These are phyloP conservation scores for Palloptera scutellata DNA, from an alignment of 2,888 invertebrate genomes.

Conservation along the genomic window DNA sequence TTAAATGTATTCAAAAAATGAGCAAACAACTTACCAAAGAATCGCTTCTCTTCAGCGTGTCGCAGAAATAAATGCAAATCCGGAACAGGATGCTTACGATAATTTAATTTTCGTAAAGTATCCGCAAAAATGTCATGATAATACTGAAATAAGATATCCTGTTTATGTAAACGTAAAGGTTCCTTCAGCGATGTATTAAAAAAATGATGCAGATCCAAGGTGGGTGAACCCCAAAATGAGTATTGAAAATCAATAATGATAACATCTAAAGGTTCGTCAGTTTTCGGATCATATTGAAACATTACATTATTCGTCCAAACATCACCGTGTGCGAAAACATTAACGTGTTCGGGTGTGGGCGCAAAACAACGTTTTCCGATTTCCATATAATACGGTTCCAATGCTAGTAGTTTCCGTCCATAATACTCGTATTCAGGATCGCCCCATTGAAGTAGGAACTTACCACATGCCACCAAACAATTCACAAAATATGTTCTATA, in stretches of 20 bases:
- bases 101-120: conserved; percentile 50
- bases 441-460: conserved; percentile 49
- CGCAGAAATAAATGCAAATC: conserved; percentile 53
- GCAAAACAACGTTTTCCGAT: conserved; percentile 54
- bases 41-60: conserved; percentile 54
- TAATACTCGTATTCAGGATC: conserved; percentile 45
- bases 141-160: conserved; percentile 54
- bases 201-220: conserved; percentile 60
- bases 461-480: conserved; percentile 52
- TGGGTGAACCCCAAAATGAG: conserved; percentile 61
- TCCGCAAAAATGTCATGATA: conserved; percentile 53
- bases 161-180: conserved; percentile 51
- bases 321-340: conserved; percentile 61
- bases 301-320: conserved; percentile 63
- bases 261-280: conserved; percentile 52
- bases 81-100: conserved; percentile 52
- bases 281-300: conserved; percentile 55
- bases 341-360: conserved; percentile 50
- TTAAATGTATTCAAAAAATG: neutral
- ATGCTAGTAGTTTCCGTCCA: conserved; percentile 50
- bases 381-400: conserved; percentile 58
- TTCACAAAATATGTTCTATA: conserved; percentile 58
- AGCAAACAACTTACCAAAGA: conserved; percentile 51
- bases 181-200: conserved; percentile 61
- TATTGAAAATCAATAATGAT: conserved; percentile 62